Conservation (phyloP, 2,888 invertebrate genomes). For the Chloroclysta siterata region DNA sequence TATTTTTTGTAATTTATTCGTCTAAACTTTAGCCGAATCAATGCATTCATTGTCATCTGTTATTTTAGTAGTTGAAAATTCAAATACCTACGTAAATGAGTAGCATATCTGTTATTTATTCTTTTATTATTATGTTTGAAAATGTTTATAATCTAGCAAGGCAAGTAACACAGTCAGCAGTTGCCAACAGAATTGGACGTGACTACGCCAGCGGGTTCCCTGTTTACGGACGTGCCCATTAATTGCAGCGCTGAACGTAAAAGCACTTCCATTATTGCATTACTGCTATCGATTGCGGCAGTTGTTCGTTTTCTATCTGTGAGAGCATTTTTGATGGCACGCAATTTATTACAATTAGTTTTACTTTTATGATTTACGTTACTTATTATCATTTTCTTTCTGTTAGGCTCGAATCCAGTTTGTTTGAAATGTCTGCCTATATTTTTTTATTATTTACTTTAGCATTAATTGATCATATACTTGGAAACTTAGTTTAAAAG, state of each 20-base stretch:
- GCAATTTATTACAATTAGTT: constrained; percentile 8
- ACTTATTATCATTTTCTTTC: not conserved
- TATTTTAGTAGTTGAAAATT: too few relatives aligned
- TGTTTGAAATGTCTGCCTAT: too few relatives aligned
- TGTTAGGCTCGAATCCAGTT: not conserved
- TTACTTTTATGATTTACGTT: not conserved
- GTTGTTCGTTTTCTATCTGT: constrained; percentile 25
- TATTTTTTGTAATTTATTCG: too few relatives aligned
- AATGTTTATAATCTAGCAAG: too few relatives aligned
- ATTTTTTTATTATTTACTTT: too few relatives aligned
- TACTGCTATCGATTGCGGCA: constrained; percentile 31
- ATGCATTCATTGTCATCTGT: too few relatives aligned
- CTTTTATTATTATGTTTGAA: too few relatives aligned
- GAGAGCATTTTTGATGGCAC: constrained; percentile 19
- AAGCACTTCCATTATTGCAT: constrained; percentile 31
- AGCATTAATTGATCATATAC: too few relatives aligned
- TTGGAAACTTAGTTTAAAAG: too few relatives aligned
- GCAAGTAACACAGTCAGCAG: constrained; percentile 36
- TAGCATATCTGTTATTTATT: too few relatives aligned
- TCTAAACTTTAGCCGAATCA: too few relatives aligned
- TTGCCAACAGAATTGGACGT: constrained; percentile 26
- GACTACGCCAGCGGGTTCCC: constrained; percentile 26
- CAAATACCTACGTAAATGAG: too few relatives aligned
- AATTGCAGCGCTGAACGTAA: constrained; percentile 33
- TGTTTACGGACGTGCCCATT: constrained; percentile 39